Percentiles rank a stretch among this genome's conserved stretches.
These are phyloP conservation scores for Dryadula phaetusa DNA, from an alignment of 2,888 invertebrate species.

Conservation along the genomic window DNA sequence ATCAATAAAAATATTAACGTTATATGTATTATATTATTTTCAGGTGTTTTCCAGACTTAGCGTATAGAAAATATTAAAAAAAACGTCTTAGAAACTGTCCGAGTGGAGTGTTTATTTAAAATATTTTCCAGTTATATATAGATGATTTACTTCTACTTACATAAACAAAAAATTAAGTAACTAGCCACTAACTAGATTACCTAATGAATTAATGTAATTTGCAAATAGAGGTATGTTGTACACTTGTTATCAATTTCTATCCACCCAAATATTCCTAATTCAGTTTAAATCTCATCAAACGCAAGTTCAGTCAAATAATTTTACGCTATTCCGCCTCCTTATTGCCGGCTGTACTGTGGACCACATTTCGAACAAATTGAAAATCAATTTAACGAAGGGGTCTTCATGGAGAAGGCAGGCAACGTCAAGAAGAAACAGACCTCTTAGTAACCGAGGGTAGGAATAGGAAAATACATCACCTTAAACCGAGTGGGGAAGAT, in stretches of 20 bases:
- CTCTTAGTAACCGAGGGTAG: slow-evolving; percentile 65
- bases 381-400: slow-evolving; percentile 80
- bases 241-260: slow-evolving; percentile 33
- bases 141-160: neutral
- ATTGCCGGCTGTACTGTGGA: slow-evolving; percentile 75
- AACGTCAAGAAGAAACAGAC: slow-evolving; percentile 59
- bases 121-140: neutral
- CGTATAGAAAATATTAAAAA: no score
- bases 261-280: slow-evolving; percentile 52
- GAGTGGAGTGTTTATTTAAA: no score
- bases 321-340: slow-evolving; percentile 76
- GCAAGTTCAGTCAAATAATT: slow-evolving; percentile 73
- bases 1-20: no score
- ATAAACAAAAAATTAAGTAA: neutral
- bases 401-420: slow-evolving; percentile 62
- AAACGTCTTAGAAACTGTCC: no score
- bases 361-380: slow-evolving; percentile 83
- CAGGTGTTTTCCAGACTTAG: no score
- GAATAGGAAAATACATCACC: slow-evolving; percentile 84
- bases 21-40: no score
- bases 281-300: slow-evolving; percentile 71
- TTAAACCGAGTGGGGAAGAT: slow-evolving; percentile 83
- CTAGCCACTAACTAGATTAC: neutral
- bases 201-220: neutral
- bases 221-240: slow-evolving; percentile 11